Conservation (phyloP, 2,797 vertebrate species). For the Nannoperca australis region DNA sequence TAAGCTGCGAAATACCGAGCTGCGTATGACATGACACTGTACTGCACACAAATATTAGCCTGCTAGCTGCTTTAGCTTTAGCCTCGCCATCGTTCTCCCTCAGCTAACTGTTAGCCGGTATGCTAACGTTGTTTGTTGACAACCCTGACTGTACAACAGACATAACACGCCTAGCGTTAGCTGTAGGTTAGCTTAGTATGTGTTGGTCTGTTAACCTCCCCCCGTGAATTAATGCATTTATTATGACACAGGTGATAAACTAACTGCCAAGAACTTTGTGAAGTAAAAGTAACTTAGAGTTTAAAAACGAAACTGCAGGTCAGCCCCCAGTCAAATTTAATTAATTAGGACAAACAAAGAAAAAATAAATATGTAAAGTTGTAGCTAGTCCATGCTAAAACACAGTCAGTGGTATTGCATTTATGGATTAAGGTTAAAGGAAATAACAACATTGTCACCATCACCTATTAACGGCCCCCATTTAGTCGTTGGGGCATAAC, state of each 20-base stretch:
- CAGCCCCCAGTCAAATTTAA: neutral
- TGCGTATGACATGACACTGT: neutral
- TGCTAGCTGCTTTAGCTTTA: conserved; percentile 51
- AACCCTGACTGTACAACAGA: conserved; percentile 5
- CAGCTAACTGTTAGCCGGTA: conserved; percentile 57
- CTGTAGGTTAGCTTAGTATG: neutral
- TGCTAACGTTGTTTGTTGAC: conserved; percentile 75
- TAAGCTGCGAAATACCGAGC: conserved; percentile 48
- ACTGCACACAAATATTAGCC: conserved; percentile 10
- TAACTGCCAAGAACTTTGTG: conserved; percentile 25
- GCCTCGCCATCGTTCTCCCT: conserved; percentile 10
- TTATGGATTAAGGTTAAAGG: neutral
- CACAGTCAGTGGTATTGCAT: neutral
- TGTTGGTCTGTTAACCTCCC: neutral
- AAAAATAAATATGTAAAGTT: neutral
- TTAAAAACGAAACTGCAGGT: neutral
- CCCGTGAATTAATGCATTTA: neutral
- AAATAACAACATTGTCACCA: neutral
- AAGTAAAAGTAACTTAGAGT: conserved; percentile 6
- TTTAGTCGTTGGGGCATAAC: neutral
- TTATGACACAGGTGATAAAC: neutral
- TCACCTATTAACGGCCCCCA: too few relatives aligned
- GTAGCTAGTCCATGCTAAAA: neutral
- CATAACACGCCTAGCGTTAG: neutral
- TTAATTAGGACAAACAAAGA: conserved; percentile 1